These are phyloP conservation scores for Onychostruthus taczanowskii DNA, from an alignment of 2,113 vertebrate species.

Conservation along the genomic window DNA sequence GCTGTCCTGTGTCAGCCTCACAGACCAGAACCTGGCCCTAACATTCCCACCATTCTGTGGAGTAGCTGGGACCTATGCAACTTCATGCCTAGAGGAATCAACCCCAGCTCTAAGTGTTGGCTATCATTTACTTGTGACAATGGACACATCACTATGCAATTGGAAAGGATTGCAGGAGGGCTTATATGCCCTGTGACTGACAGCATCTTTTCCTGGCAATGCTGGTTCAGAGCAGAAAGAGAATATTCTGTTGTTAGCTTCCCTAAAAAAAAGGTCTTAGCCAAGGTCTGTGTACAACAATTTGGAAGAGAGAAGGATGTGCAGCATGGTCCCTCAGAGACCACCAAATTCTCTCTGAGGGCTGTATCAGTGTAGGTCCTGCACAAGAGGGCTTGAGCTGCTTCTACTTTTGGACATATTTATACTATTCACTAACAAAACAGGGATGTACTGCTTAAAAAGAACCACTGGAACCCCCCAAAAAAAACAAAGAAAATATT, in stretches of 20 bases:
- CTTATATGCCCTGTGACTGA: not conserved
- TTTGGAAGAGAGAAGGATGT: not conserved
- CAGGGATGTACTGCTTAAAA: not conserved
- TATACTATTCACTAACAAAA: not conserved
- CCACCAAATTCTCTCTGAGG: not conserved
- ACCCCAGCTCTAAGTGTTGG: not conserved
- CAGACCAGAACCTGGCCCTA: rapidly evolving
- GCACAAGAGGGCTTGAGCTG: rapidly evolving
- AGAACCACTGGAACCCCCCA: not conserved
- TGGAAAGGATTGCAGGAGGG: not conserved
- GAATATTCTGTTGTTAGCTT: not conserved
- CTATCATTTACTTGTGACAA: not conserved
- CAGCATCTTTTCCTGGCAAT: not conserved
- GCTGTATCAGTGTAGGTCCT: not conserved
- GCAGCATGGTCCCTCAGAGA: not conserved
- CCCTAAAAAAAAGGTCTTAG: not conserved
- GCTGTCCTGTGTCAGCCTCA: not conserved
- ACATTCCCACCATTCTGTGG: not conserved
- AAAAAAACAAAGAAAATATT: not conserved
- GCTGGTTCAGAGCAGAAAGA: not conserved
- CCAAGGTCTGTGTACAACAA: not conserved
- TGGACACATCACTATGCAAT: too few species aligned
- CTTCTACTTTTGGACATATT: not conserved
- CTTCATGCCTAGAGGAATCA: not conserved
- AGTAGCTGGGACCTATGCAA: not conserved